Conservation (phyloP, 1,140 invertebrate genomes). For the Cepaea nemoralis region DNA sequence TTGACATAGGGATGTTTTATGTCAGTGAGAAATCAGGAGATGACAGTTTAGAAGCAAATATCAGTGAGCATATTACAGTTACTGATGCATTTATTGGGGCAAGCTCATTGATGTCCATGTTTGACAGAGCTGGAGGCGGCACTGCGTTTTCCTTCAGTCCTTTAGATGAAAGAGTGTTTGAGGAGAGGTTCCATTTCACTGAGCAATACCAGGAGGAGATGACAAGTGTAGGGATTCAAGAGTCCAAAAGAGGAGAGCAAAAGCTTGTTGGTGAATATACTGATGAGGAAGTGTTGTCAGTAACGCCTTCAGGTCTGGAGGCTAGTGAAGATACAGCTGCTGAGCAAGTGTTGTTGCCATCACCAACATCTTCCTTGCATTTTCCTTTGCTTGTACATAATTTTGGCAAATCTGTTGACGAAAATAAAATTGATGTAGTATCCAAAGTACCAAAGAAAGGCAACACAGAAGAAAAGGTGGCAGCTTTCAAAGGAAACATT, state of each 20-base stretch:
- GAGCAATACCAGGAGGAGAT: constrained; percentile 37
- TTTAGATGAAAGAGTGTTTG: not conserved
- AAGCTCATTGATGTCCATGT: not conserved
- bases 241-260: constrained; percentile 62
- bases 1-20: constrained; percentile 64
- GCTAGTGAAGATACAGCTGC: constrained; percentile 44
- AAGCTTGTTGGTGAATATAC: constrained; percentile 56
- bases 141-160: not conserved
- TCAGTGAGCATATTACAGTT: not conserved
- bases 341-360: constrained; percentile 37
- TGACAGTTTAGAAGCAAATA: constrained; percentile 10
- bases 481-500: constrained; percentile 61
- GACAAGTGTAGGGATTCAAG: constrained; percentile 55
- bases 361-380: constrained; percentile 23
- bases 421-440: constrained; percentile 65
- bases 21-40: constrained; percentile 45
- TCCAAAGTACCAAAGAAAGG: constrained; percentile 62
- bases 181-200: not conserved
- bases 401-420: constrained; percentile 55
- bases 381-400: constrained; percentile 59
- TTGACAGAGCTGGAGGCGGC: constrained; percentile 40
- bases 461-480: constrained; percentile 63
- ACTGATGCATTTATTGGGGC: constrained; percentile 55
- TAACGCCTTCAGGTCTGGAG: constrained; percentile 59
- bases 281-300: constrained; percentile 59